These are phyloP conservation scores for Canis aureus DNA, from an alignment of 2,113 vertebrate genomes.

Conservation along the genomic window DNA sequence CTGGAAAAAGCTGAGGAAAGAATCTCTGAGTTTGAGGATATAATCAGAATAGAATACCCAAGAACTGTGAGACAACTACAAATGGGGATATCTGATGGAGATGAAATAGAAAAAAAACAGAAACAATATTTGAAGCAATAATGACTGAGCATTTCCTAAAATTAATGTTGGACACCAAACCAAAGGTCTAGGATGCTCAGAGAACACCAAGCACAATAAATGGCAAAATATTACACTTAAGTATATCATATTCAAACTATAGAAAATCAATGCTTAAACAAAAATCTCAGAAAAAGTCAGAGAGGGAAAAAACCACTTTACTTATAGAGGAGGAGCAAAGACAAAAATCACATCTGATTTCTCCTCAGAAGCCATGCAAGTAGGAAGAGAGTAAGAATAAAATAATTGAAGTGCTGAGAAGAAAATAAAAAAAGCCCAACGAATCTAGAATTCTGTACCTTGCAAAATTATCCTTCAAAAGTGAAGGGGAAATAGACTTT, in stretches of 20 bases:
- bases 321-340: not conserved
- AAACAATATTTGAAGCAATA: not conserved
- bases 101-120: not conserved
- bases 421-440: not conserved
- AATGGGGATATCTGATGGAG: not conserved
- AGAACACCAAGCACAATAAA: not conserved
- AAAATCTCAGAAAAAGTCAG: not conserved
- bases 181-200: not conserved
- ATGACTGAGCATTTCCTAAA: not conserved
- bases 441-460: not conserved
- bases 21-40: not conserved
- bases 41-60: not conserved
- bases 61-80: not conserved
- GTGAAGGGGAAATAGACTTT: not conserved
- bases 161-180: not conserved
- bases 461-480: not conserved
- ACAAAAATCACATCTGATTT: not conserved
- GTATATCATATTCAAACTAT: not conserved
- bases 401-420: not conserved
- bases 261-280: not conserved
- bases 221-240: not conserved
- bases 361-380: not conserved
- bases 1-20: not conserved
- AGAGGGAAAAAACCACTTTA: not conserved
- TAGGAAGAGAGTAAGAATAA: not conserved